Evolutionary conservation across 2,797 vertebrate species (phyloP).

Genomic region (Glossophaga mutica): DNA sequence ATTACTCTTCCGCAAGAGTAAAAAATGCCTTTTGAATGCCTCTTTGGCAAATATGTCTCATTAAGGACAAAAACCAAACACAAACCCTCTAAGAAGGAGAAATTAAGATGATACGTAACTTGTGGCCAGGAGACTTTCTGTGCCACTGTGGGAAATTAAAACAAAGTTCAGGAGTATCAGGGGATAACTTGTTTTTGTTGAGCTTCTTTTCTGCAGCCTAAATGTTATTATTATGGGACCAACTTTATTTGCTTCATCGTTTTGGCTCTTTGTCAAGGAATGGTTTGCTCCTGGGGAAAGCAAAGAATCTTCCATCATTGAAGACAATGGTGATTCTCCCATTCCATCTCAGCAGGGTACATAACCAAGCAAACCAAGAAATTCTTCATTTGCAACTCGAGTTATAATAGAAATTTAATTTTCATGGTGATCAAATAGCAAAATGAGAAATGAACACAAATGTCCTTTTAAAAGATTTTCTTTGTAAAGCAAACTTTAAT

Average conservation of each 20-base stretch:
- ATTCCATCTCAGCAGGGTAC: conserved; percentile 17
- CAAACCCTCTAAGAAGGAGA: conserved; percentile 82
- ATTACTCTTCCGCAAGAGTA: conserved; percentile 85
- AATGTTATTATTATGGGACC: conserved; percentile 49
- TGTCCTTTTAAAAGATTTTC: background rate
- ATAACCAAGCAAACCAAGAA: conserved; percentile 19
- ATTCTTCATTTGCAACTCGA: conserved; percentile 36
- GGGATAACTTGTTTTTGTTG: conserved; percentile 70
- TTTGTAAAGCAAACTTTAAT: background rate
- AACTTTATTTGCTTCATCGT: background rate
- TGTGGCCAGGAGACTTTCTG: conserved; percentile 80
- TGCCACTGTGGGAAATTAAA: conserved; percentile 81
- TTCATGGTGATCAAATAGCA: conserved; percentile 8
- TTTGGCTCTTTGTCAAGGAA: conserved; percentile 61
- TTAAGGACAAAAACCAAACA: conserved; percentile 82
- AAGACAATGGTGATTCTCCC: conserved; percentile 20
- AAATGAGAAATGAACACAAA: background rate
- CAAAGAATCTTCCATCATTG: conserved; percentile 47
- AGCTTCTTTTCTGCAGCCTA: conserved; percentile 61
- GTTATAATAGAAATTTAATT: conserved; percentile 36
- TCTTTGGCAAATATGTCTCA: conserved; percentile 87
- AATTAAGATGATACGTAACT: conserved; percentile 84
- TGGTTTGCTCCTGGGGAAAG: conserved; percentile 54
- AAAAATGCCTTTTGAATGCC: conserved; percentile 85
- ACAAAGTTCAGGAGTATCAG: conserved; percentile 63